Conservation (phyloP, 2,797 vertebrate species). For the Margarornis squamiger region DNA sequence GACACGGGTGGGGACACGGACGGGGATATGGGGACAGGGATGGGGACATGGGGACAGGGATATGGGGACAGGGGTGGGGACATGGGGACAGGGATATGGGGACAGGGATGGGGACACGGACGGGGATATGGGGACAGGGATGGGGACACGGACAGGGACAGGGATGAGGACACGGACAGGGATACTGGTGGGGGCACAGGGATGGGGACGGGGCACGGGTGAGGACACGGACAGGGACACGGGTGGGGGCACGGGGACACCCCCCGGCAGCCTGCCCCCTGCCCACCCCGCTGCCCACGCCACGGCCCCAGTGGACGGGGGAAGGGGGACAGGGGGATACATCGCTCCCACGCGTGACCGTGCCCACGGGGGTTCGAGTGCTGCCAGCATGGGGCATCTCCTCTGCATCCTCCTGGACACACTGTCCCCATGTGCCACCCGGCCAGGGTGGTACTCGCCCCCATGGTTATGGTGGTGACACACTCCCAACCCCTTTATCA, state of each 20-base stretch:
- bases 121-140: not conserved
- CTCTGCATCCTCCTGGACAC: not conserved
- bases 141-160: not conserved
- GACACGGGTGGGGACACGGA: not conserved
- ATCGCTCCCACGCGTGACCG: not conserved
- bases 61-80: not conserved
- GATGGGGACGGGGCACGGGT: not conserved
- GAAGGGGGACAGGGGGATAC: not conserved
- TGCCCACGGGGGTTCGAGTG: not conserved
- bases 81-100: too few relatives aligned
- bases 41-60: not conserved
- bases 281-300: too few relatives aligned
- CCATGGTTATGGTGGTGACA: not conserved
- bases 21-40: not conserved
- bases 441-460: not conserved
- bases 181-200: not conserved
- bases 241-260: too few relatives aligned
- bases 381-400: accelerated
- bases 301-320: too few relatives aligned
- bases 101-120: not conserved
- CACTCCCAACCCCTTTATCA: slow-evolving; percentile 38
- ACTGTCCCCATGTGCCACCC: not conserved
- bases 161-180: not conserved
- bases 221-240: too few relatives aligned
- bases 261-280: too few relatives aligned